Conservation (phyloP, 2,113 vertebrate genomes). For the Aramus guarauna region DNA sequence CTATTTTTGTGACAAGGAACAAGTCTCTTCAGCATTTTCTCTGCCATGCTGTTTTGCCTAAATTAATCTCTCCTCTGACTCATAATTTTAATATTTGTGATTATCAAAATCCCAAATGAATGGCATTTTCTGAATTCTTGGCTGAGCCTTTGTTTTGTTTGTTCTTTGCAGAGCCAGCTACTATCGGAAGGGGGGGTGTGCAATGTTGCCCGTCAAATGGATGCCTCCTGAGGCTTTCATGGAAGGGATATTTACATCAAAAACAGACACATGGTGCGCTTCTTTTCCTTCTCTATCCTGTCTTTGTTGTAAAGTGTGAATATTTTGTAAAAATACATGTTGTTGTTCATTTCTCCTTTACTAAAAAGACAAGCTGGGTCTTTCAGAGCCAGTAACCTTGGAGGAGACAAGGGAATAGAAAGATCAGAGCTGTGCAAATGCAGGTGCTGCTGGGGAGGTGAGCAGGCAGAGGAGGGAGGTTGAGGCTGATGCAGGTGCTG, state of each 20-base stretch:
- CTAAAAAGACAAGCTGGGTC: background rate
- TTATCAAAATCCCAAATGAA: background rate
- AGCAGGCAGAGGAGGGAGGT: background rate
- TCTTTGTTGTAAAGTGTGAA: background rate
- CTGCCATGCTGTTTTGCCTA: background rate
- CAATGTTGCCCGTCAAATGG: conserved; percentile 98
- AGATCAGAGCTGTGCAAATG: background rate
- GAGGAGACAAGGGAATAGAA: background rate
- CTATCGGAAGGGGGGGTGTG: conserved; percentile 96
- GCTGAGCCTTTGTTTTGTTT: background rate
- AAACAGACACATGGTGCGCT: conserved; percentile 96
- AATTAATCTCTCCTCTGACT: background rate
- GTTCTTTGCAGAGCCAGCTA: conserved; percentile 88
- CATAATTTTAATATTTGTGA: background rate
- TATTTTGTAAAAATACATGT: background rate
- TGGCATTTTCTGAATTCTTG: background rate
- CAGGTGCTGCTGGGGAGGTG: background rate
- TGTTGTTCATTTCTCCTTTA: background rate
- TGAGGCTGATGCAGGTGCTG: background rate
- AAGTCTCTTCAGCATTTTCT: background rate
- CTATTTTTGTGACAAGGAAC: background rate
- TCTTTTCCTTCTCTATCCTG: background rate
- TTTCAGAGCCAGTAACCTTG: background rate
- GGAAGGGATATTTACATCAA: conserved; percentile 99
- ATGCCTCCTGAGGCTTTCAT: conserved; percentile 99